Evolutionary conservation across 1,140 invertebrate genomes (phyloP).

Genomic region (Drosophila truncata): DNA sequence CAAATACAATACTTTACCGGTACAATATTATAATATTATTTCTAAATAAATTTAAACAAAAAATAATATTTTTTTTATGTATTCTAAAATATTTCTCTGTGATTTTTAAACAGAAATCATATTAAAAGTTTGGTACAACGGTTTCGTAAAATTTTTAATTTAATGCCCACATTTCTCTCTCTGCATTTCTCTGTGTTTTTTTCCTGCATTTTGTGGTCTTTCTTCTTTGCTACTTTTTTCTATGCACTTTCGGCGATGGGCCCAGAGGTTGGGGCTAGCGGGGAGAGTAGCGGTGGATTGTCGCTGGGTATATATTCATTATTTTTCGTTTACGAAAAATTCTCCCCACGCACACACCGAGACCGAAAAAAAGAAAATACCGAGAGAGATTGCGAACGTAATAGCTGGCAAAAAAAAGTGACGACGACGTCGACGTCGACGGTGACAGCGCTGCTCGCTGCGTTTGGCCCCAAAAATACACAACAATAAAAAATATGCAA

Average conservation of each 20-base stretch:
- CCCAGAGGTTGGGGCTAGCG: neutral
- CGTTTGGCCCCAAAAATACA: conserved; percentile 72
- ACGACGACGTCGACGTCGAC: conserved; percentile 57
- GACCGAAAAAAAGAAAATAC: conserved; percentile 40
- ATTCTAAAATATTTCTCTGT: neutral
- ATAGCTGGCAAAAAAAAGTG: conserved; percentile 78
- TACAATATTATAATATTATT: neutral
- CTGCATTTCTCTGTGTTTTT: conserved; percentile 28
- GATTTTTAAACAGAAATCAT: neutral
- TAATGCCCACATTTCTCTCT: neutral
- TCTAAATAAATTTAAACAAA: neutral
- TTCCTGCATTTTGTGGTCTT: conserved; percentile 68
- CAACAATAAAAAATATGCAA: conserved; percentile 33
- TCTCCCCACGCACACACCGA: conserved; percentile 57
- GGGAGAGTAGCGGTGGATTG: conserved; percentile 27
- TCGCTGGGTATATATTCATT: conserved; percentile 79
- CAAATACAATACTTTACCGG: neutral
- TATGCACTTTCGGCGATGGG: conserved; percentile 63
- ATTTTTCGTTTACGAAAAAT: conserved; percentile 85
- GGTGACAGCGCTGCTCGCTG: conserved; percentile 42
- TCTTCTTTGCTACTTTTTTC: conserved; percentile 82
- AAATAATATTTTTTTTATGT: neutral
- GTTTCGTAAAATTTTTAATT: too few species aligned
- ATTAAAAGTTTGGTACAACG: accelerated
- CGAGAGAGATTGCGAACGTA: conserved; percentile 71